A percentile compares a stretch with the other conserved stretches of the same genome.
These are phyloP conservation scores for Graptemys geographica DNA, from an alignment of 2,797 vertebrate genomes.

Conservation along the genomic window DNA sequence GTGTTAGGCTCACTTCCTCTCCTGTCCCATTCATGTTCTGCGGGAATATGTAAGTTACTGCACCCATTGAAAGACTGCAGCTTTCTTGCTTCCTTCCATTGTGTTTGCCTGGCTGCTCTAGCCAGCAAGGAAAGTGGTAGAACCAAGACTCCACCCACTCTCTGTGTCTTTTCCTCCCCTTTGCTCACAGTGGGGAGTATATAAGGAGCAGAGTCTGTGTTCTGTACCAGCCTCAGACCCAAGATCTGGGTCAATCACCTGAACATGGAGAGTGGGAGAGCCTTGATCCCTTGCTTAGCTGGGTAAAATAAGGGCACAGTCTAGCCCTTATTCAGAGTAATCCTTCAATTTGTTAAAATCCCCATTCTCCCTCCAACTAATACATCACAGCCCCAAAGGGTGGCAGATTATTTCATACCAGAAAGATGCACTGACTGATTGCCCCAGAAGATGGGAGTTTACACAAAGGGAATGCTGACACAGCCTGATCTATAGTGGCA, in stretches of 20 bases:
- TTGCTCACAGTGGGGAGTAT: not conserved
- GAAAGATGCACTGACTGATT: not conserved
- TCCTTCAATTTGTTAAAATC: not conserved
- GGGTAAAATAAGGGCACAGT: not conserved
- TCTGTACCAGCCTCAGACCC: not conserved
- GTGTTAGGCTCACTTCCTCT: not conserved
- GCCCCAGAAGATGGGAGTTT: not conserved
- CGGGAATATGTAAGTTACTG: not conserved
- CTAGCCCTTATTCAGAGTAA: not conserved
- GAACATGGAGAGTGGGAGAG: not conserved
- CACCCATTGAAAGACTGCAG: not conserved
- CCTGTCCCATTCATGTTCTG: not conserved
- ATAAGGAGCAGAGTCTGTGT: not conserved
- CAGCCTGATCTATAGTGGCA: not conserved
- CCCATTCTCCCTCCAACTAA: accelerated
- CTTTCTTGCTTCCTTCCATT: not conserved
- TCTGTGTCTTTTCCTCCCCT: not conserved
- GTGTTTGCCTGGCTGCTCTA: not conserved
- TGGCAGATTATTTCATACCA: not conserved
- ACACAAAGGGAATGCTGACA: not conserved
- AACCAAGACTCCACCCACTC: not conserved
- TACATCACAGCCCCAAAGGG: not conserved
- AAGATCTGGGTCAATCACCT: not conserved
- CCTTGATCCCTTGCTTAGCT: not conserved
- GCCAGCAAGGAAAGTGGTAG: not conserved